Percentiles rank a stretch among this genome's conserved stretches.
These are phyloP conservation scores for Actias luna DNA, from an alignment of 2,888 invertebrate species.

Conservation along the genomic window DNA sequence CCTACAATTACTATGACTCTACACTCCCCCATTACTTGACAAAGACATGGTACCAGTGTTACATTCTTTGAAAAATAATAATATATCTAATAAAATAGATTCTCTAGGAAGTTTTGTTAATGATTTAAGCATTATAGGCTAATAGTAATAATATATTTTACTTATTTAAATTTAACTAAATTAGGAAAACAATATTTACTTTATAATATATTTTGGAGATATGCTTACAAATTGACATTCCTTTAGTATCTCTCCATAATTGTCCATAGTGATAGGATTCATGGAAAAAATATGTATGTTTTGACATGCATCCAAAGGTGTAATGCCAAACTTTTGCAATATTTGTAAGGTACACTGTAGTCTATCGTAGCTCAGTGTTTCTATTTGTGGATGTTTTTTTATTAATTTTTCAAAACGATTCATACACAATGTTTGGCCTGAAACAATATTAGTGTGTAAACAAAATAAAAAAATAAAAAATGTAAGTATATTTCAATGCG, in stretches of 20 bases:
- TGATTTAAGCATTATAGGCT: no score
- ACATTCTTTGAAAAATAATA: no score
- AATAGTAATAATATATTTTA: no score
- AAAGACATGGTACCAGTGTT: no score
- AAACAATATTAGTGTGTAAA: constrained; percentile 18
- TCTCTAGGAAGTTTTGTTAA: not conserved
- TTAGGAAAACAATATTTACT: constrained; percentile 39
- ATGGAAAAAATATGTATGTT: constrained; percentile 81
- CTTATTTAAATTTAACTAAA: not conserved
- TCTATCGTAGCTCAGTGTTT: constrained; percentile 48
- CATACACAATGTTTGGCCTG: constrained; percentile 52
- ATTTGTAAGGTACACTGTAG: constrained; percentile 59
- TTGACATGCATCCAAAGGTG: constrained; percentile 73
- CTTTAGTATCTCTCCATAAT: constrained; percentile 82
- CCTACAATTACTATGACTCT: no score
- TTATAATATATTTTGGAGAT: constrained; percentile 64
- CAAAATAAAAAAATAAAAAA: not conserved
- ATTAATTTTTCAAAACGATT: constrained; percentile 42
- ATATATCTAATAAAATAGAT: no score
- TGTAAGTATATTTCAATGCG: not conserved
- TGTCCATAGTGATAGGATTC: constrained; percentile 80
- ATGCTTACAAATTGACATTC: constrained; percentile 83
- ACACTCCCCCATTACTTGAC: no score
- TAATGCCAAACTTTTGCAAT: constrained; percentile 68
- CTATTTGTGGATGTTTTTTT: constrained; percentile 61